Percentiles rank a stretch among this genome's conserved stretches.
These are phyloP conservation scores for Aurelia aurita DNA, from an alignment of 30 jellyfish, hydroid and myxozoan species.

Conservation along the genomic window DNA sequence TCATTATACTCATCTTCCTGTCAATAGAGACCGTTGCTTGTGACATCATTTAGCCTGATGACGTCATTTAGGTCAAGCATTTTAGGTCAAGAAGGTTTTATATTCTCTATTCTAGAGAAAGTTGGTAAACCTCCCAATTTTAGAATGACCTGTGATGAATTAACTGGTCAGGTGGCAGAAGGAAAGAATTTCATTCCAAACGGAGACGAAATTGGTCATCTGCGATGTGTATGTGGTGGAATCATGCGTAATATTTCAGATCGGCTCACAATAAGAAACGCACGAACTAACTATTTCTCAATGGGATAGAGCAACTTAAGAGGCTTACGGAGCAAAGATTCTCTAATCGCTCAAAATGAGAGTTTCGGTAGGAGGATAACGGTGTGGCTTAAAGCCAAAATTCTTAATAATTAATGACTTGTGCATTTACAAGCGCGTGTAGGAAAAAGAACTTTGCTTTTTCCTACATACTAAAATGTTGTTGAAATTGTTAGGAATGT, in stretches of 20 bases:
- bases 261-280: slow-evolving; percentile 56
- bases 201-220: slow-evolving; percentile 16
- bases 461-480: too few relatives aligned
- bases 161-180: slow-evolving; percentile 30
- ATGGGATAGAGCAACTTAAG: slow-evolving; percentile 56
- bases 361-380: slow-evolving; percentile 48
- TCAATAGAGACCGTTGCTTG: too few relatives aligned
- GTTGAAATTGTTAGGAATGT: too few relatives aligned
- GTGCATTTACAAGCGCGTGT: slow-evolving; percentile 33
- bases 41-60: too few relatives aligned
- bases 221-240: slow-evolving; percentile 29
- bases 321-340: slow-evolving; percentile 55
- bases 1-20: too few relatives aligned
- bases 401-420: slow-evolving; percentile 48
- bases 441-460: slow-evolving; percentile 25
- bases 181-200: slow-evolving; percentile 35
- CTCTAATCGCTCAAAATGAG: slow-evolving; percentile 56
- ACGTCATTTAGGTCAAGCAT: too few relatives aligned
- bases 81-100: too few relatives aligned
- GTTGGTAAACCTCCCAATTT: not conserved
- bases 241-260: slow-evolving; percentile 53
- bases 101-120: too few relatives aligned
- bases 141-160: slow-evolving; percentile 31
- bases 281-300: slow-evolving; percentile 49
- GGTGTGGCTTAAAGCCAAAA: slow-evolving; percentile 49